phyloP scores from a whole-genome alignment of 1,140 invertebrate species.

The Calycopis cecrops region DNA sequence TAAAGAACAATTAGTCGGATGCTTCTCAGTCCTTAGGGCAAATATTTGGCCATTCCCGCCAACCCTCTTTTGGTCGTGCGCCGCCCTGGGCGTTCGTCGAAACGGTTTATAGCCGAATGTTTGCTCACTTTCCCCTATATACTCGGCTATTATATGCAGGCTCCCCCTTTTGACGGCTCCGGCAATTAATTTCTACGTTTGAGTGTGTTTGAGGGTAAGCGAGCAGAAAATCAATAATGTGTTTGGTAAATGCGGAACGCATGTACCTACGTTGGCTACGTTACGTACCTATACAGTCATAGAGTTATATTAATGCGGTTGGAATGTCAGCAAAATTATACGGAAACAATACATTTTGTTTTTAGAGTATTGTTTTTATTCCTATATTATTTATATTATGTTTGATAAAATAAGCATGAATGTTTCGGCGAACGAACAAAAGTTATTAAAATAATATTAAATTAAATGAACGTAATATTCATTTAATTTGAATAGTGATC shows the following conservation, averaged over 20 bases:
- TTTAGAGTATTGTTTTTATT: no score
- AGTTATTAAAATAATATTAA: no score
- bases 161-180: constrained; percentile 42
- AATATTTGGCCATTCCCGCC: constrained; percentile 71
- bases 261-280: neutral
- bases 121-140: constrained; percentile 56
- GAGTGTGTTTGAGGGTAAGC: constrained; percentile 14
- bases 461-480: no score
- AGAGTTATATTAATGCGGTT: no score
- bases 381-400: no score
- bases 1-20: constrained; percentile 72
- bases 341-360: no score
- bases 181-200: constrained; percentile 38
- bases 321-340: no score
- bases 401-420: no score
- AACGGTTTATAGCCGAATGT: constrained; percentile 61
- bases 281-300: no score
- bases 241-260: constrained; percentile 7
- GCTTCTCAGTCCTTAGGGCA: constrained; percentile 63
- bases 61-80: constrained; percentile 59
- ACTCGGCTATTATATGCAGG: constrained; percentile 32
- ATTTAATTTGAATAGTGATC: no score
- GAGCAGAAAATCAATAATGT: constrained; percentile 18
- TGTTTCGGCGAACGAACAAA: no score
- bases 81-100: constrained; percentile 58